Conservation (phyloP, 2,113 vertebrate genomes). For the Equus quagga region DNA sequence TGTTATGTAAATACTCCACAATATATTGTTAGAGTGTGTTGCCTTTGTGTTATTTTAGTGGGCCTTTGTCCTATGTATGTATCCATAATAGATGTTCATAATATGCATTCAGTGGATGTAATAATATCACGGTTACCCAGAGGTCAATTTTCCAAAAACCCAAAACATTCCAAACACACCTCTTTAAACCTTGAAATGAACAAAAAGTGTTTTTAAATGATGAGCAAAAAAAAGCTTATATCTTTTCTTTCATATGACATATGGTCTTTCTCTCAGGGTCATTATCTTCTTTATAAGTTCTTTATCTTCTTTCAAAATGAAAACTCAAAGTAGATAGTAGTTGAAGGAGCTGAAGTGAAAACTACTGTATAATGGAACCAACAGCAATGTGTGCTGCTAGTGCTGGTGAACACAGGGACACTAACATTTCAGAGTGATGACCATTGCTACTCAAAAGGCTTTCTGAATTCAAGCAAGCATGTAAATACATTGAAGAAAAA, state of each 20-base stretch:
- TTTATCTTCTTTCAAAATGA: conserved; percentile 25
- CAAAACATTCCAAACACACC: background rate
- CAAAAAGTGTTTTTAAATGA: background rate
- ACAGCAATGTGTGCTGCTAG: background rate
- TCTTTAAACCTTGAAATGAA: background rate
- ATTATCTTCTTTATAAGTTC: background rate
- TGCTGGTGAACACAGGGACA: background rate
- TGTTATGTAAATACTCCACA: background rate
- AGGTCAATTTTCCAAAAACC: background rate
- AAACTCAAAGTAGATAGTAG: background rate
- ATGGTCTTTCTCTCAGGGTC: background rate
- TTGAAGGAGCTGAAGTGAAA: background rate
- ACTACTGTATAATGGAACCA: background rate
- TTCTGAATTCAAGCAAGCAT: background rate
- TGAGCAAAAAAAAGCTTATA: background rate
- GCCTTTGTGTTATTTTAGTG: background rate
- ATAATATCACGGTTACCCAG: background rate
- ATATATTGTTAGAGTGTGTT: background rate
- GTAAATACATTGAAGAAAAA: background rate
- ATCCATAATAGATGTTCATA: background rate
- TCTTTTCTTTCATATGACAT: background rate
- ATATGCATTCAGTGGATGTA: background rate
- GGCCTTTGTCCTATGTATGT: background rate
- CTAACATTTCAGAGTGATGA: background rate
- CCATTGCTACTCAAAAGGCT: background rate